Evolutionary conservation across 92 coral and sea anemone species (phyloP).

Genomic region (Desmophyllum pertusum): DNA sequence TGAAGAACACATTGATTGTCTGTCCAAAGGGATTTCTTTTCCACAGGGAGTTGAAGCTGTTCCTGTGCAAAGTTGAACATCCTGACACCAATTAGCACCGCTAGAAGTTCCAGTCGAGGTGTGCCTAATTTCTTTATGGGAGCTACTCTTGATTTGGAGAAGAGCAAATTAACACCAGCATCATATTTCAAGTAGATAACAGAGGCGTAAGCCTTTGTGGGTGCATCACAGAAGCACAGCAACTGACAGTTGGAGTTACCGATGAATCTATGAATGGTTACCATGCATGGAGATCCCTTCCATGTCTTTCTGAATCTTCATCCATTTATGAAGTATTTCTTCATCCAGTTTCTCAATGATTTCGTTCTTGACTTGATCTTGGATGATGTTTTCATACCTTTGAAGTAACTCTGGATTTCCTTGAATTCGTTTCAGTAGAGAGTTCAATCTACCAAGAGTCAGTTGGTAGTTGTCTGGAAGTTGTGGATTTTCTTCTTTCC

Average conservation of each 20-base stretch:
- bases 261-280: constrained; percentile 23
- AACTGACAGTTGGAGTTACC: constrained; percentile 4
- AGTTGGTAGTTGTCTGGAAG: no score
- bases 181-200: constrained; percentile 32
- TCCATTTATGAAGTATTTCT: constrained; percentile 11
- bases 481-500: no score
- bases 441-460: no score
- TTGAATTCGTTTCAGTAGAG: no score
- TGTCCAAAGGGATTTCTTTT: constrained; percentile 9
- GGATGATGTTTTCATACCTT: no score
- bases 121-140: constrained; percentile 20
- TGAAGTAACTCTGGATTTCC: no score
- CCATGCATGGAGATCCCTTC: constrained; percentile 8
- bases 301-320: neutral
- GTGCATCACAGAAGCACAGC: constrained; percentile 10
- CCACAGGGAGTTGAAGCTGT: neutral
- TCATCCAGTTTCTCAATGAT: constrained; percentile 38
- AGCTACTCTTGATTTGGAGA: no score
- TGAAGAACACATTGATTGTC: constrained; percentile 30
- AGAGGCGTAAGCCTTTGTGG: constrained; percentile 25
- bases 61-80: constrained; percentile 11
- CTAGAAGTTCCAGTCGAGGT: constrained; percentile 29
- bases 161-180: constrained; percentile 15
- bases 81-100: constrained; percentile 11
- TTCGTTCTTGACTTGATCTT: no score